Conservation (phyloP, 2,113 vertebrate species). For the Mustela nigripes region DNA sequence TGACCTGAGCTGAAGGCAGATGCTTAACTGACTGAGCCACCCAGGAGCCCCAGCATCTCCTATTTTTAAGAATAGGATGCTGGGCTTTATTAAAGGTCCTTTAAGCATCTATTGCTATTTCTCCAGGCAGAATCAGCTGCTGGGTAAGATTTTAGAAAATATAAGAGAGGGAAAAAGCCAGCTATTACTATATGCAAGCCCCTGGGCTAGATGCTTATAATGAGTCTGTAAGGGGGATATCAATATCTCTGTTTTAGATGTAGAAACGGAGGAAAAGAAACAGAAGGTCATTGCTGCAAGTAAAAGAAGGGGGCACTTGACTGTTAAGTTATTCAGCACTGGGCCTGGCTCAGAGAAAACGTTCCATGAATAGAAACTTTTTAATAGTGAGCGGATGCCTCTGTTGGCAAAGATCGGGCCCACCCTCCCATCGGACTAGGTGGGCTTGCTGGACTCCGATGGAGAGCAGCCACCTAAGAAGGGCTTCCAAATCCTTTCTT, state of each 20-base stretch:
- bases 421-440: background rate
- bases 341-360: background rate
- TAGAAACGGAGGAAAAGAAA: background rate
- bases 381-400: background rate
- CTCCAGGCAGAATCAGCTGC: background rate
- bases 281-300: background rate
- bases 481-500: background rate
- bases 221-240: background rate
- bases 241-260: background rate
- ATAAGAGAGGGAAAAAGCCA: background rate
- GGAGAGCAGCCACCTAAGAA: background rate
- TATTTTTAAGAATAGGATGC: background rate
- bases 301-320: background rate
- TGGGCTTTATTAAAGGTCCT: background rate
- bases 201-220: background rate
- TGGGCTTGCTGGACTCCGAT: background rate
- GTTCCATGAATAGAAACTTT: background rate
- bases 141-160: background rate
- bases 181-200: background rate
- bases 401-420: background rate
- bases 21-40: no score
- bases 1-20: no score
- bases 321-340: background rate
- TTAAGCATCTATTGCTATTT: background rate
- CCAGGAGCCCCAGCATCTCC: background rate